Evolutionary conservation across 2,888 invertebrate genomes (phyloP), one percentile per base, ranked within the genome.

Genomic region (Amphipoea lucens): DNA sequence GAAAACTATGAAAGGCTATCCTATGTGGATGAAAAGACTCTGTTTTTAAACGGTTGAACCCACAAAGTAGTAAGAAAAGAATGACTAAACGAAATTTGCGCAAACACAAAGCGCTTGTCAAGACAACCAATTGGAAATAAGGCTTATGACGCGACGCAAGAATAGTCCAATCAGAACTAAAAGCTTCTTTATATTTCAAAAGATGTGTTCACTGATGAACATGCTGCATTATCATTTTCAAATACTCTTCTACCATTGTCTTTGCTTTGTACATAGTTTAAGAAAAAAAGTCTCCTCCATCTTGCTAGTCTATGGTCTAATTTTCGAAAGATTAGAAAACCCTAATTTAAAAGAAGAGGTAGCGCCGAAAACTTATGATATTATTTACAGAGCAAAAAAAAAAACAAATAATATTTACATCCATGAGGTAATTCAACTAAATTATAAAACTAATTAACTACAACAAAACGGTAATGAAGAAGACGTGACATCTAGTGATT

Each of bases 371-470:
- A 67, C 80, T 81, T 80, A 88, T 45, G 29, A 80, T 79, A 84
- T 78, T 89, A 90, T 90, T 77, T 90, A 90, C 90, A 90, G 70
- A 86, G 54, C 60, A 76, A 86, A 81, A 65, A 78, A 78, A 83
- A 62, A 83, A 62, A 82, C 75, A 85, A 81, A 72, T 80, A 83
- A 72, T 89, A 89, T 89, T 83, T 89, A 89, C 86, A 89, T 75
- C 74, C 54, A 40, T 88, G 89, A 94, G 94, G 94, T 94, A 94
- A 90, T 90, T 79, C 54, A 81, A 84, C 82, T 81, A 88, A 88
- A 88, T 85, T 89, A 78, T 23, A 74, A 71, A 84, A 87, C 78
- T 69, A 83, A 81, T 72, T 72, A 85, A 84, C 83, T 86, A 81
- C 76, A 83, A 89, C 68, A 81, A 84, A 76, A 88, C 65, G 54